Percentiles rank a stretch among this genome's conserved stretches.
These are phyloP conservation scores for Chironomus striatipennis DNA, from an alignment of 1,140 invertebrate species.

Conservation along the genomic window DNA sequence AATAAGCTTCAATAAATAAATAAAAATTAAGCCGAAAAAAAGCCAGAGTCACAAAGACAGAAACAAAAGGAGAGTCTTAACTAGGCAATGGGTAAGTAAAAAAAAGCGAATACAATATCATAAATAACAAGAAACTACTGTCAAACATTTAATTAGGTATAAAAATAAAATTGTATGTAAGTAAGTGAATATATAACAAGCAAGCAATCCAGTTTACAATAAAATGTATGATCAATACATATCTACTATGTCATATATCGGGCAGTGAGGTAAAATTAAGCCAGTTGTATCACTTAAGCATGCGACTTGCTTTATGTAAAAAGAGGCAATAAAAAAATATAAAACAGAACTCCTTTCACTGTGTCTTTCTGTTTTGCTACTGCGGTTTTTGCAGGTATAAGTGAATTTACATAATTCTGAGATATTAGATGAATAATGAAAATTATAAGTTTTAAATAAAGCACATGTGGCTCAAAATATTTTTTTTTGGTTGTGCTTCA, in stretches of 20 bases:
- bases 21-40: neutral
- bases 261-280: neutral
- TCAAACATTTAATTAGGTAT: neutral
- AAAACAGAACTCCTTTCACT: neutral
- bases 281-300: too few species aligned
- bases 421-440: too few species aligned
- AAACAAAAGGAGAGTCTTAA: too few species aligned
- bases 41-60: neutral
- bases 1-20: neutral
- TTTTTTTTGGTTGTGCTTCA: too few species aligned
- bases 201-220: neutral
- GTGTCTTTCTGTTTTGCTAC: neutral
- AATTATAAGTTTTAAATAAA: too few species aligned
- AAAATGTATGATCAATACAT: neutral
- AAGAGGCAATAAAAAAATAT: too few species aligned
- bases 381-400: neutral
- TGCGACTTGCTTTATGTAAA: neutral
- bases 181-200: conserved; percentile 13
- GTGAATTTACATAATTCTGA: too few species aligned
- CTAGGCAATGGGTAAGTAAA: neutral
- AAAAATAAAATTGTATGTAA: neutral
- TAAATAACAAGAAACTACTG: neutral
- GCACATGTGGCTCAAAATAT: too few species aligned
- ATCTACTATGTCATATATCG: neutral
- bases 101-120: neutral